Evolutionary conservation across 64 coral and sea anemone species (phyloP).

Genomic region (Montipora sp.): DNA sequence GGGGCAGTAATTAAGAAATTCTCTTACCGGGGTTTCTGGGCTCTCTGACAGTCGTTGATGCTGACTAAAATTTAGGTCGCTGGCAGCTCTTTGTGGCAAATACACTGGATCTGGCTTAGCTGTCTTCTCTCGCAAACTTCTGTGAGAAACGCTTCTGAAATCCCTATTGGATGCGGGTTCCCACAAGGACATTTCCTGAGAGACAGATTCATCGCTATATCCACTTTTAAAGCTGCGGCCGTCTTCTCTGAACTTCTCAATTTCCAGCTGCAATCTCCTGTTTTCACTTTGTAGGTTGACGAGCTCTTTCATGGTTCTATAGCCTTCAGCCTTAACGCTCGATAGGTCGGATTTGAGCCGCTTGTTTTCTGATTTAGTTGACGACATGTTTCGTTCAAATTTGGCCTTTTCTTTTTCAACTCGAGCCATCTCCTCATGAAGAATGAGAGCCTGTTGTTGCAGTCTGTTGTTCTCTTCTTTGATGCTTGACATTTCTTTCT

Average conservation of each 20-base stretch:
- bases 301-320: conserved; percentile 90
- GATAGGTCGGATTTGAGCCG: conserved; percentile 82
- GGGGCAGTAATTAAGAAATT: not conserved
- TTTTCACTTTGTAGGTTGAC: conserved; percentile 83
- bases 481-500: conserved; percentile 75
- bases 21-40: conserved; percentile 3
- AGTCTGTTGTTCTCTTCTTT: conserved; percentile 77
- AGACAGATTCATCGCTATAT: conserved; percentile 19
- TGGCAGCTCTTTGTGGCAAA: not conserved
- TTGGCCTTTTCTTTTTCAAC: conserved; percentile 85
- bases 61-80: not conserved
- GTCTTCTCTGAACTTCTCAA: conserved; percentile 67
- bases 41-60: not conserved
- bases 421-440: conserved; percentile 77
- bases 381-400: conserved; percentile 86
- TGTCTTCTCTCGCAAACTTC: conserved; percentile 28
- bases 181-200: conserved; percentile 7
- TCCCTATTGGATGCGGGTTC: not conserved
- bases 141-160: conserved; percentile 6
- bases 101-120: not conserved
- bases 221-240: not conserved
- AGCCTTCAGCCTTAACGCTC: conserved; percentile 75
- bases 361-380: conserved; percentile 85
- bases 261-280: conserved; percentile 74
- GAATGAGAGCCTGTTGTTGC: conserved; percentile 55